Evolutionary conservation across 2,888 invertebrate genomes (phyloP), one percentile per base, ranked within the genome.

Genomic region (Drosophila mettleri): DNA sequence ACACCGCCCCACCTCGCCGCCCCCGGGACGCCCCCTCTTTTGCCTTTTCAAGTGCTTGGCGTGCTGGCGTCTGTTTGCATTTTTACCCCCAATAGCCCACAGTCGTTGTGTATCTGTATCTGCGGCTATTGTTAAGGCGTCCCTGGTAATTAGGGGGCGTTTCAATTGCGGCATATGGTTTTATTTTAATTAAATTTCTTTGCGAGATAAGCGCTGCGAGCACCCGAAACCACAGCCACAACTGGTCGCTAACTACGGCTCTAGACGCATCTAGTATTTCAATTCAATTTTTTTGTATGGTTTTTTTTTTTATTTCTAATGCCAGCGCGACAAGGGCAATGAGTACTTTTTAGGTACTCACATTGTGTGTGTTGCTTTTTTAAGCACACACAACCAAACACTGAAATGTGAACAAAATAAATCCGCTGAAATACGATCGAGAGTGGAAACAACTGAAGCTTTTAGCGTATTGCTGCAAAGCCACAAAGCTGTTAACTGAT

Each of bases 401-500:
- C 39, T 36, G n/a, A 33, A 55, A 60, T 29, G 22, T 4, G 24
- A 31, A 14, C 24, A 10, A 46, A 49, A 48, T 18, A 55, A 67
- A 67, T 67, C 66, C 49, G 39, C 46, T 67, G 74, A 70, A 74
- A 77, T 78, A 65, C 62, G 67, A 73, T 72, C 72, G 57, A 36
- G 57, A 36, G 48, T 65, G 43, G 61, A 43, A 51, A 51, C 61
- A 57, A 51, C 43, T 48, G 58, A 58, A 65, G 78, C 83, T 76
- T 77, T 78, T 78, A 78, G 77, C 75, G 65, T 63, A 59, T 74
- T 58, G 38, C 68, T 65, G 73, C 71, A 64, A 73, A 81, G 71
- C 77, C 73, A 51, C 60, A 59, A 67, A 77, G 74, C 74, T 83
- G 88, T 83, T 88, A 87, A 88, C 77, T 80, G 86, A 80, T 87